A percentile compares a stretch with the other conserved stretches of the same genome.
Evolutionary conservation across 2,888 invertebrate species (phyloP).

Genomic region (Octodonta nipae): DNA sequence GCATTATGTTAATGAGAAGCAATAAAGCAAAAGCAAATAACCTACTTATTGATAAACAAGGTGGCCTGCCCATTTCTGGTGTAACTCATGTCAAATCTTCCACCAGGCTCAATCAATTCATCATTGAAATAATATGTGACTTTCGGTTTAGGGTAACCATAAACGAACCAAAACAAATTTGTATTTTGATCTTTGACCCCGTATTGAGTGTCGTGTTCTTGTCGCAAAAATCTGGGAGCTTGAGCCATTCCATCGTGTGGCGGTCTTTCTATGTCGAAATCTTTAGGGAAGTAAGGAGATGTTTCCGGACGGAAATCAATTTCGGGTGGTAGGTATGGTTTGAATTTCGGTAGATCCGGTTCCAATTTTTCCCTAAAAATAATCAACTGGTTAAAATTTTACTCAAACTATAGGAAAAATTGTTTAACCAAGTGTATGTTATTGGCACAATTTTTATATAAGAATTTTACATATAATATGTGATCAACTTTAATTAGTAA

Average conservation of each 20-base stretch:
- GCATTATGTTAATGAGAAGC: background rate
- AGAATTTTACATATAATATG: too few species aligned
- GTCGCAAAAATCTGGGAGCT: slow-evolving; percentile 74
- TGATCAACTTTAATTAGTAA: too few species aligned
- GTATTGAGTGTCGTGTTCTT: slow-evolving; percentile 76
- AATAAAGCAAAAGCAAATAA: slow-evolving; percentile 6
- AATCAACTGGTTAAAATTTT: too few species aligned
- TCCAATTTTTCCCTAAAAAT: slow-evolving; percentile 54
- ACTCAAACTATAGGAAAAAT: too few species aligned
- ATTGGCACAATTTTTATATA: too few species aligned
- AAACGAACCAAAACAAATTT: slow-evolving; percentile 85
- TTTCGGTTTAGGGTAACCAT: slow-evolving; percentile 91
- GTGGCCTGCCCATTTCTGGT: slow-evolving; percentile 84
- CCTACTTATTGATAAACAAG: slow-evolving; percentile 72
- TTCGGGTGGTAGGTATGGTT: slow-evolving; percentile 66
- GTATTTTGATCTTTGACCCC: slow-evolving; percentile 85
- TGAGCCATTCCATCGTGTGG: slow-evolving; percentile 74
- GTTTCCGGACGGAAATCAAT: slow-evolving; percentile 74
- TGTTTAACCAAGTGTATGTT: too few species aligned
- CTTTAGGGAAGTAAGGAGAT: slow-evolving; percentile 79
- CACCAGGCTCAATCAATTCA: slow-evolving; percentile 66
- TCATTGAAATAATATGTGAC: slow-evolving; percentile 83
- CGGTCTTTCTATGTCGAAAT: slow-evolving; percentile 79
- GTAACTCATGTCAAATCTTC: slow-evolving; percentile 74
- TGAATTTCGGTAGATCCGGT: slow-evolving; percentile 65